Percentiles rank a stretch among this genome's conserved stretches.
These are phyloP conservation scores for Alosa alosa DNA, from an alignment of 2,113 vertebrate genomes.

Conservation along the genomic window DNA sequence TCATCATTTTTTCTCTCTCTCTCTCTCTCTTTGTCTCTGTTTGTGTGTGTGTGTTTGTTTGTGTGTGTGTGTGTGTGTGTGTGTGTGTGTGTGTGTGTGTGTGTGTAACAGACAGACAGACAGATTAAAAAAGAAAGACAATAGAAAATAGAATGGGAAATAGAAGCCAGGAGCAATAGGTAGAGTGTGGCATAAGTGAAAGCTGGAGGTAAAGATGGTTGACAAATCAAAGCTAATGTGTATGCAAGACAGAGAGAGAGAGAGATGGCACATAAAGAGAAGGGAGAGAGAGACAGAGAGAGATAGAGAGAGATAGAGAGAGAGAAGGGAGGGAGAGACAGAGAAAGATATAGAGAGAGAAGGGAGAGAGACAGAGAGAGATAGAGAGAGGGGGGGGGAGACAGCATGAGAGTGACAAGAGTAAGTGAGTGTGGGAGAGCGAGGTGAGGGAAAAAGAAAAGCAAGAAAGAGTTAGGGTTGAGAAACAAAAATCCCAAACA, in stretches of 20 bases:
- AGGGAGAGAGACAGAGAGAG: not conserved
- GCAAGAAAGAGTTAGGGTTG: no score
- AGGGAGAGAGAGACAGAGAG: slow-evolving; percentile 54
- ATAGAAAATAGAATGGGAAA: no score
- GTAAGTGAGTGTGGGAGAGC: slow-evolving; percentile 30
- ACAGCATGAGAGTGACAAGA: slow-evolving; percentile 25
- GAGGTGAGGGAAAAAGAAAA: slow-evolving; percentile 36
- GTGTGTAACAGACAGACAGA: not conserved
- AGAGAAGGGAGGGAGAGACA: slow-evolving; percentile 40
- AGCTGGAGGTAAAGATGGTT: not conserved
- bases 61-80: not conserved
- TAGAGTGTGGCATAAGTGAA: no score
- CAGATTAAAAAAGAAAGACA: no score
- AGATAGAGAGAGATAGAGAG: slow-evolving; percentile 28
- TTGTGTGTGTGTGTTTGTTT: not conserved
- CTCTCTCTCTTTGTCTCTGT: not conserved
- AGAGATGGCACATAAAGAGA: slow-evolving; percentile 20
- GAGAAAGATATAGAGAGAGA: slow-evolving; percentile 45
- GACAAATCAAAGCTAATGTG: not conserved
- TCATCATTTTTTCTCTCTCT: not conserved
- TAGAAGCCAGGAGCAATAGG: no score
- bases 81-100: slow-evolving; percentile 3
- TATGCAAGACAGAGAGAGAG: not conserved
- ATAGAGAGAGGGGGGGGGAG: slow-evolving; percentile 12
- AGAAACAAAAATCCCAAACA: no score